phyloP scores from a whole-genome alignment of 2,888 invertebrate genomes.

The Reticulitermes lucifugus region DNA sequence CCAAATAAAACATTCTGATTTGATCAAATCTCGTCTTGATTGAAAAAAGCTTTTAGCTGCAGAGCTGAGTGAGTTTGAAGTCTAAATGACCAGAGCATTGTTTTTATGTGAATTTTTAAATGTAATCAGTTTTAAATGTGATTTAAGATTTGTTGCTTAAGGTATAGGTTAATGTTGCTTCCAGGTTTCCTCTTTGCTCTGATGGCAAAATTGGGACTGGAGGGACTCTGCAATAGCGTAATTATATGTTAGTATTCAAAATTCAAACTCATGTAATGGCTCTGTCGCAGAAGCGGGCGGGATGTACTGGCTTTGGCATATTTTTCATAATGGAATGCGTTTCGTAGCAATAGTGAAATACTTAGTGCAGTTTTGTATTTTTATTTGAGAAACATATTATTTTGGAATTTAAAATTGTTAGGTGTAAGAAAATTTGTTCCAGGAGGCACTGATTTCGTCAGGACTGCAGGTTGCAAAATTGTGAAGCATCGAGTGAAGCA shows the following conservation, averaged over 20 bases:
- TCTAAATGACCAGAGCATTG: conserved; percentile 38
- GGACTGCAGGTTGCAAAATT: conserved; percentile 65
- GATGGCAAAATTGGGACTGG: conserved; percentile 76
- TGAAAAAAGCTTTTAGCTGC: conserved; percentile 51
- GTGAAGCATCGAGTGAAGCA: conserved; percentile 63
- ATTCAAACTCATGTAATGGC: conserved; percentile 52
- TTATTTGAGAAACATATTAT: conserved; percentile 33
- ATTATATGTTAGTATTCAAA: conserved; percentile 40
- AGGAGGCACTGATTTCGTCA: conserved; percentile 61
- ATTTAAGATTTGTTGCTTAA: conserved; percentile 31
- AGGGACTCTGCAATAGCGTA: conserved; percentile 24
- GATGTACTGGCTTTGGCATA: conserved; percentile 39
- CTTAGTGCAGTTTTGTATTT: conserved; percentile 58
- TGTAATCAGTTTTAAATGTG: conserved; percentile 34
- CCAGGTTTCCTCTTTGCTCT: conserved; percentile 93
- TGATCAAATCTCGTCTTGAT: background rate
- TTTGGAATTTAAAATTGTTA: conserved; percentile 57
- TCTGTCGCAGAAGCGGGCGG: conserved; percentile 49
- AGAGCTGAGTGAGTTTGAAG: conserved; percentile 54
- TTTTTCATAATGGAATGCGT: conserved; percentile 50
- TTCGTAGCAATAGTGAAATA: conserved; percentile 56
- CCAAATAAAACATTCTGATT: background rate
- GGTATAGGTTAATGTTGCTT: conserved; percentile 64
- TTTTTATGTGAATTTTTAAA: background rate
- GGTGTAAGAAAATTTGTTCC: conserved; percentile 62